Evolutionary conservation across 2,888 invertebrate species (phyloP).

Genomic region (Hirtodrosophila cameraria): DNA sequence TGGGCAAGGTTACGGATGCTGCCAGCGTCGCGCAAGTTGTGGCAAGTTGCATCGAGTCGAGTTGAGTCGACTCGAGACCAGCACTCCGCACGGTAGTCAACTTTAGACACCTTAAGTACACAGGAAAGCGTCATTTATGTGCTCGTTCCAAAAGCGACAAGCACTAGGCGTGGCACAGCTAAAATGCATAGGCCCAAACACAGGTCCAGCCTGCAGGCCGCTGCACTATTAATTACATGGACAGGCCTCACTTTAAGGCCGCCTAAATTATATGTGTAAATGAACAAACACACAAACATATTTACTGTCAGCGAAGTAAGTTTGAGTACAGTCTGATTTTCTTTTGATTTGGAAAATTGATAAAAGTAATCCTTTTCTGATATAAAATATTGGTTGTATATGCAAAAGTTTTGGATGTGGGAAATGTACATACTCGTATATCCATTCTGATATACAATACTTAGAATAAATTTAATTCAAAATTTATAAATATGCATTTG

Average conservation of each 20-base stretch:
- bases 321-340: too few species aligned
- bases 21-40: conserved; percentile 25
- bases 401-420: too few species aligned
- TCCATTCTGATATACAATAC: too few species aligned
- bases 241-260: conserved; percentile 43
- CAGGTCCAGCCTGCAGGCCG: conserved; percentile 19
- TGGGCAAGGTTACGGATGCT: conserved; percentile 72
- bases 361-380: too few species aligned
- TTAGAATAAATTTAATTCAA: too few species aligned
- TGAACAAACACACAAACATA: too few species aligned
- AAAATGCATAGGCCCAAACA: not conserved
- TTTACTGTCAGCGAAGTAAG: too few species aligned
- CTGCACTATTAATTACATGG: conserved; percentile 68
- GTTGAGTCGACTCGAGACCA: not conserved
- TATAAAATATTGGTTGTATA: too few species aligned
- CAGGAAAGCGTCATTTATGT: conserved; percentile 78
- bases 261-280: conserved; percentile 49
- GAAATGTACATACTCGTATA: too few species aligned
- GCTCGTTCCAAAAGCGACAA: conserved; percentile 73
- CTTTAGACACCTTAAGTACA: conserved; percentile 81
- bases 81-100: conserved; percentile 69
- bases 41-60: conserved; percentile 1
- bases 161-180: conserved; percentile 64
- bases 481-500: too few species aligned
- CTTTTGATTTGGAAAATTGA: too few species aligned